Evolutionary conservation across 2,888 invertebrate genomes (phyloP), one percentile per base, ranked within the genome.

Genomic region (Drosophila monieri): DNA sequence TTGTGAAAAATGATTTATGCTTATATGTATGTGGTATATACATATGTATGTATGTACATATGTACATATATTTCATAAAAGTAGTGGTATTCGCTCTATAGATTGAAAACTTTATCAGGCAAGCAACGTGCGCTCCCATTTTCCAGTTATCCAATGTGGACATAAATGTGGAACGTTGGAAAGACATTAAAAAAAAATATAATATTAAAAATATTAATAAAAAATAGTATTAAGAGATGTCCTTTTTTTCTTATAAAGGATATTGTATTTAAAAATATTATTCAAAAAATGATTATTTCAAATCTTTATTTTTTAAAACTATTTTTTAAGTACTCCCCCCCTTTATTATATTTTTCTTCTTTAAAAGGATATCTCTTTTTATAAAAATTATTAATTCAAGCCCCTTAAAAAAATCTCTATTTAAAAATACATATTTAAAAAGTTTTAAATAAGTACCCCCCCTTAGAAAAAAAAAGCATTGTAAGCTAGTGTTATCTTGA

Each of bases 91-190:
- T 56, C 59, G 64, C 73, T 48, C 25, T 62, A 32, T 41, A 72
- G 52, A 75, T 75, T 68, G 72, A 64, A 65, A 80, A 73, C 73
- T 81, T 78, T 81, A 79, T 79, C 85, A 70, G 66, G 30, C 39
- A 27, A 53, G 21, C 15, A 39, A 51, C 21, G 27, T 25, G 62
- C 27, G 35, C 35, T 66, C 66, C 39, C 54, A 65, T 66, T 65
- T 37, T 43, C 47, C 65, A 48, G 46, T 25, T 54, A 66, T 65
- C 46, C 67, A 41, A 47, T 53, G 43, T 43, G 64, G 47, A 47
- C 57, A 58, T 23, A 30, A 56, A 25, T 58, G 41, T 57, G 58
- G 44, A 60, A 35, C 27, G 3, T 25, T 25, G 25, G 6, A 27
- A 9, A 21, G 21, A 21, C 21, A 21, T 21, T 21, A 21, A 21